Base-by-base conservation (phyloP, 2,113 vertebrate species). In the Salvelinus alpinus region DNA sequence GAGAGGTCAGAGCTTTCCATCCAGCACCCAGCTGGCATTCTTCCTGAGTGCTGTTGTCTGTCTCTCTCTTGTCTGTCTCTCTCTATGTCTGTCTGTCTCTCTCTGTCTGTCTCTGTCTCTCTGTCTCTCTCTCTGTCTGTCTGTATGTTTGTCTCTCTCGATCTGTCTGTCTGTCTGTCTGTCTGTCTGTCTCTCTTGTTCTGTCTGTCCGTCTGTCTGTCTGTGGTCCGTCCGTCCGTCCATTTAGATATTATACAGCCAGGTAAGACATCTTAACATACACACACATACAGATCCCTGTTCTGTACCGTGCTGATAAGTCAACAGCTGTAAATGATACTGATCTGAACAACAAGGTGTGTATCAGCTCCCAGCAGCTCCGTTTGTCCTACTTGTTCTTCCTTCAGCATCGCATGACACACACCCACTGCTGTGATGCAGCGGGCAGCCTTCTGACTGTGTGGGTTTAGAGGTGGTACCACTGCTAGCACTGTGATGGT, bases 181-280 rank as follows among this genome's bases (percentile, higher is more conserved):
- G 5, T 72, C 59, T 69, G 72, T 79, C 22, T 83, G 71, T 18
- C 65, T 77, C 54, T 29, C 3, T 29, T 0, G 24, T 1, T 57
- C 11, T 29, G 29, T 62, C 78, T 9, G n/a, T n/a, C n/a, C n/a
- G n/a, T n/a, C n/a, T n/a, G 47, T 59, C 70, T 78, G 2, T 67
- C 66, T 48, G 3, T 29, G 64, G 84, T 86, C 83, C 76, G 64
- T 80, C 60, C 13, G 25, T 27, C 65, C 2, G 8, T 67, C 24
- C 51, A 16, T 54, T 18, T 18, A 18, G 16, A 54, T 16, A 13
- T 54, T 54, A 54, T 5, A 18, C 51, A 54, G 12, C 48, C 48
- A 54, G 48, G 14, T n/a, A 29, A 65, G 27, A 64, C 11, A 2
- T 29, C n/a, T 24, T 22, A 27, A 65, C 13, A 65, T 1, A 18